Percentiles rank a stretch among this genome's conserved stretches.
Evolutionary conservation across 1,140 invertebrate species (phyloP).

Genomic region (Phymorhynchus buccinoides): DNA sequence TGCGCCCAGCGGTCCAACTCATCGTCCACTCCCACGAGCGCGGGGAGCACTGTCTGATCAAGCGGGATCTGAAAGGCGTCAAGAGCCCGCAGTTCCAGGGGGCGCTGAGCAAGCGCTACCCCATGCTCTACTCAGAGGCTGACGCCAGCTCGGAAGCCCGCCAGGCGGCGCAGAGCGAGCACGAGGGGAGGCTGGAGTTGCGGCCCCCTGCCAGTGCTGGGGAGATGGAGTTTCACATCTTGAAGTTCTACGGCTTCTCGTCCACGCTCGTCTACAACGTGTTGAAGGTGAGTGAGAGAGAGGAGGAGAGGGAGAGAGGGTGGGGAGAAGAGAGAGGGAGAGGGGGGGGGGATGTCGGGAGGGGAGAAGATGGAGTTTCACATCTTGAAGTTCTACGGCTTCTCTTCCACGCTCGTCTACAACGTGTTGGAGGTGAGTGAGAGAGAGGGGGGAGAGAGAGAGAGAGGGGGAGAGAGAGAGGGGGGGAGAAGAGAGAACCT

Average conservation of each 20-base stretch:
- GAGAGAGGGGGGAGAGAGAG: too few relatives aligned
- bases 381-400: background rate
- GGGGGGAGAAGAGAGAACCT: too few relatives aligned
- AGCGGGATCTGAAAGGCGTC: constrained; percentile 60
- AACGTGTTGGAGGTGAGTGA: too few relatives aligned
- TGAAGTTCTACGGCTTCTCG: constrained; percentile 70
- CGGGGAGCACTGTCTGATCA: constrained; percentile 62
- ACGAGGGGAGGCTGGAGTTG: constrained; percentile 45
- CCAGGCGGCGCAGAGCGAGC: constrained; percentile 34
- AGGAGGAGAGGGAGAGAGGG: too few relatives aligned
- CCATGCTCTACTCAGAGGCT: constrained; percentile 57
- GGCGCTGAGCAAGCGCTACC: constrained; percentile 46
- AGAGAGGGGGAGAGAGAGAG: too few relatives aligned
- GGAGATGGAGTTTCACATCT: constrained; percentile 69
- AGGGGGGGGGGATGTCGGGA: background rate
- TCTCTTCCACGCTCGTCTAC: too few relatives aligned
- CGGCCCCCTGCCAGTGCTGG: constrained; percentile 66
- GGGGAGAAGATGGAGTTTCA: background rate
- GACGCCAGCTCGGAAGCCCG: constrained; percentile 48
- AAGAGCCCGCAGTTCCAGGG: constrained; percentile 44
- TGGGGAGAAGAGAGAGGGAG: too few relatives aligned
- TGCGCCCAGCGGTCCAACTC: constrained; percentile 47
- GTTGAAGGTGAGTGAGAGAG: constrained; percentile 17
- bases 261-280: constrained; percentile 62
- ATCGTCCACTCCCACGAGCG: constrained; percentile 64